Evolutionary conservation across 2,113 vertebrate species (phyloP).

Genomic region (Bubo blakistoni): DNA sequence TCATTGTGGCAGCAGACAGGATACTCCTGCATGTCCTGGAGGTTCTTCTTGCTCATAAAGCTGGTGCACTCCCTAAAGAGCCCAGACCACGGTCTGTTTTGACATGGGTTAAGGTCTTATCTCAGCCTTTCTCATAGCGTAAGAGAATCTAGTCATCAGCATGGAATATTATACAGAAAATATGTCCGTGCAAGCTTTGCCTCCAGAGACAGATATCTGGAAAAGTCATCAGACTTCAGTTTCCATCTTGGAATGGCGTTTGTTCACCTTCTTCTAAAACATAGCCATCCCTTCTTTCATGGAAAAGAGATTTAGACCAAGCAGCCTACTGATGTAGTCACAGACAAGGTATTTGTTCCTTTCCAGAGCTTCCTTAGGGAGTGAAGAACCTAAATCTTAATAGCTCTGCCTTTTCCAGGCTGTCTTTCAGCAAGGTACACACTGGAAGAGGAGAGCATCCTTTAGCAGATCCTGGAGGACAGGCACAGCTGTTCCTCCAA

Average conservation of each 20-base stretch:
- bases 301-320: not conserved
- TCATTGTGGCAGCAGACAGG: not conserved
- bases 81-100: not conserved
- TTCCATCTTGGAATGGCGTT: not conserved
- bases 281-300: not conserved
- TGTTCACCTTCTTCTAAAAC: not conserved
- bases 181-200: not conserved
- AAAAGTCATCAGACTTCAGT: constrained; percentile 3
- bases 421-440: not conserved
- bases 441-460: not conserved
- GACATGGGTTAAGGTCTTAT: not conserved
- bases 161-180: not conserved
- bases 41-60: not conserved
- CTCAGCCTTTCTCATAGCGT: not conserved
- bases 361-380: not conserved
- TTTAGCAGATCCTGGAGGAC: not conserved
- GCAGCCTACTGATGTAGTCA: not conserved
- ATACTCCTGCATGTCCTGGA: not conserved
- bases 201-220: not conserved
- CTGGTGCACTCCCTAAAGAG: not conserved
- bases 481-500: not conserved
- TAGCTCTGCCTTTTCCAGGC: not conserved
- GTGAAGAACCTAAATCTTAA: not conserved
- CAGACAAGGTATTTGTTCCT: not conserved
- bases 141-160: not conserved